Evolutionary conservation across 2,888 invertebrate species (phyloP).

Genomic region (Heliconius erato): DNA sequence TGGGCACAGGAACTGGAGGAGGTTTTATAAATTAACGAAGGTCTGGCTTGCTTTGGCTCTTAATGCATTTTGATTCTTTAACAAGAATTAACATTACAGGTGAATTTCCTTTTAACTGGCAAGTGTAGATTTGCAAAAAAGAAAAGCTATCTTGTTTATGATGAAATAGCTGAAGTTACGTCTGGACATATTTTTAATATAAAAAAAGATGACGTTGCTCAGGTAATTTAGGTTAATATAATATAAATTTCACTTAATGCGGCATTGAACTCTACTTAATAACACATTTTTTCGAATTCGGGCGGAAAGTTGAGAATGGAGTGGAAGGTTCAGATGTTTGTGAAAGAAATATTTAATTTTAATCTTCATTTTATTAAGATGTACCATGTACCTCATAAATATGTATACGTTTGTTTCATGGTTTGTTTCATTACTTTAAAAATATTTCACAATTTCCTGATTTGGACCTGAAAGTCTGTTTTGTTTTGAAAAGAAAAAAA

Average conservation of each 20-base stretch:
- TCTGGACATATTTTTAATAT: slow-evolving; percentile 66
- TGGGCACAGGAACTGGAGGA: no score
- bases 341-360: no score
- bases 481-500: no score
- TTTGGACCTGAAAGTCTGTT: no score
- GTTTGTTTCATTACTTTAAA: no score
- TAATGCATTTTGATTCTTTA: neutral
- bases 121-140: slow-evolving; percentile 48
- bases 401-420: no score
- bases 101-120: slow-evolving; percentile 67
- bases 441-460: no score
- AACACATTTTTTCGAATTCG: neutral
- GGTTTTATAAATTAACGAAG: no score
- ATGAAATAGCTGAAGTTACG: slow-evolving; percentile 61
- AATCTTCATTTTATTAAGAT: no score
- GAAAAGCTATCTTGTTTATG: slow-evolving; percentile 58
- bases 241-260: neutral
- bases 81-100: slow-evolving; percentile 55
- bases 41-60: no score
- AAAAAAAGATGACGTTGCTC: slow-evolving; percentile 57
- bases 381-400: no score
- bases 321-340: neutral
- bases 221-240: slow-evolving; percentile 53
- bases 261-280: neutral
- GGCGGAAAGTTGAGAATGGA: neutral